Conservation (phyloP, 2,113 vertebrate genomes). For the Hippocampus zosterae region DNA sequence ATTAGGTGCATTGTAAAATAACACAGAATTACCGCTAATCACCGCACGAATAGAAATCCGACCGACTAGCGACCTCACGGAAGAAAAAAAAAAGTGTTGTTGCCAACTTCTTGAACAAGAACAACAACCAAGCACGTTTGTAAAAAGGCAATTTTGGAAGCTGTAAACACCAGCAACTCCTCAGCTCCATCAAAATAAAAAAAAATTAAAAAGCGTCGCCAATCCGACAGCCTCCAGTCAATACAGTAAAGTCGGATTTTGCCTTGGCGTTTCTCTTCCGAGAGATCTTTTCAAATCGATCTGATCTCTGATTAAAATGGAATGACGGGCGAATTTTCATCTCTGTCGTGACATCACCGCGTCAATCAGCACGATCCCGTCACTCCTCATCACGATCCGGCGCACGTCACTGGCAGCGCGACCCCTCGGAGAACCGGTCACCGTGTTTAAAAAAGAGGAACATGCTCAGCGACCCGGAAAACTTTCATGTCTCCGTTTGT, state of each 20-base stretch:
- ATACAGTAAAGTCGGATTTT: background rate
- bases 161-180: background rate
- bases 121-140: too few relatives aligned
- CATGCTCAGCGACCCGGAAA: slow-evolving; percentile 48
- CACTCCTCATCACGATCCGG: slow-evolving; percentile 22
- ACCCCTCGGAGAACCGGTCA: slow-evolving; percentile 18
- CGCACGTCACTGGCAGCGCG: slow-evolving; percentile 14
- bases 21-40: too few relatives aligned
- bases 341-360: background rate
- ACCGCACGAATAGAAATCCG: too few relatives aligned
- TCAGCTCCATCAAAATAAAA: background rate
- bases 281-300: background rate
- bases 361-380: slow-evolving; percentile 20
- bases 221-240: background rate
- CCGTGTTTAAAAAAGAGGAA: slow-evolving; percentile 6
- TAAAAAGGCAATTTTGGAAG: background rate
- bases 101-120: background rate
- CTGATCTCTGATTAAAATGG: background rate
- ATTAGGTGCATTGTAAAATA: too few relatives aligned
- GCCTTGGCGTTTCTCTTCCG: background rate
- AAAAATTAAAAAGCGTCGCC: background rate
- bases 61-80: too few relatives aligned
- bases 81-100: too few relatives aligned
- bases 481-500: slow-evolving; percentile 10
- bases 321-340: background rate